phyloP scores from a whole-genome alignment of 2,797 vertebrate genomes.

The Ptychobarbus kaznakovi region DNA sequence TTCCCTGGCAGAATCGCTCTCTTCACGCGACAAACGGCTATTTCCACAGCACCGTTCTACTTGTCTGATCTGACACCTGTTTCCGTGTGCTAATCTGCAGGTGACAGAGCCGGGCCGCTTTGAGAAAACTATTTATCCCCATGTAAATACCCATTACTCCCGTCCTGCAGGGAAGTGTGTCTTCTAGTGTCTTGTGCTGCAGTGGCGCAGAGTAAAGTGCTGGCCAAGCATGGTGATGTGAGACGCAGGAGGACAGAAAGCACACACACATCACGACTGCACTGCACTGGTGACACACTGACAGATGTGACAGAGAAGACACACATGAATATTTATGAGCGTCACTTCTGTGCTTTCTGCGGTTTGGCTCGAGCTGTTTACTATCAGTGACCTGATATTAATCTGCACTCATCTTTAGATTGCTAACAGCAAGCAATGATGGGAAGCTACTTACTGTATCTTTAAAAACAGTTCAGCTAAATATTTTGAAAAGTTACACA shows the following conservation, averaged over 20 bases:
- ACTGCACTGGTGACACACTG: not conserved
- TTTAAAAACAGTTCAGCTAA: not conserved
- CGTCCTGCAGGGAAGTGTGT: not conserved
- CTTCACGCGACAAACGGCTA: conserved; percentile 18
- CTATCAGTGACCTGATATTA: not conserved
- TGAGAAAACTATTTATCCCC: conserved; percentile 50
- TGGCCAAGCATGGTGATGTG: not conserved
- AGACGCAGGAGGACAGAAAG: not conserved
- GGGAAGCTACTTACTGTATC: not conserved
- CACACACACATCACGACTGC: conserved; percentile 4
- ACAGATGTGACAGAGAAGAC: conserved; percentile 4
- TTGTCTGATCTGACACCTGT: conserved; percentile 54
- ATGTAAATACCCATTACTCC: conserved; percentile 54
- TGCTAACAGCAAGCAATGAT: not conserved
- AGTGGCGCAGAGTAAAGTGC: not conserved
- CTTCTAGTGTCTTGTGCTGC: not conserved
- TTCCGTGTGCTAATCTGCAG: conserved; percentile 50
- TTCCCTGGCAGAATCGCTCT: conserved; percentile 32
- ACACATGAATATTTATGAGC: conserved; percentile 22
- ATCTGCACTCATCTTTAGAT: not conserved
- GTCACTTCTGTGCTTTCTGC: not conserved
- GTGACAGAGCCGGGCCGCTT: conserved; percentile 42
- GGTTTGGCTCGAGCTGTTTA: not conserved
- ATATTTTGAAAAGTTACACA: not conserved
- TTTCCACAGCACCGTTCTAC: conserved; percentile 36